phyloP scores from a whole-genome alignment of 2,797 vertebrate species.

The Anabas testudineus region DNA sequence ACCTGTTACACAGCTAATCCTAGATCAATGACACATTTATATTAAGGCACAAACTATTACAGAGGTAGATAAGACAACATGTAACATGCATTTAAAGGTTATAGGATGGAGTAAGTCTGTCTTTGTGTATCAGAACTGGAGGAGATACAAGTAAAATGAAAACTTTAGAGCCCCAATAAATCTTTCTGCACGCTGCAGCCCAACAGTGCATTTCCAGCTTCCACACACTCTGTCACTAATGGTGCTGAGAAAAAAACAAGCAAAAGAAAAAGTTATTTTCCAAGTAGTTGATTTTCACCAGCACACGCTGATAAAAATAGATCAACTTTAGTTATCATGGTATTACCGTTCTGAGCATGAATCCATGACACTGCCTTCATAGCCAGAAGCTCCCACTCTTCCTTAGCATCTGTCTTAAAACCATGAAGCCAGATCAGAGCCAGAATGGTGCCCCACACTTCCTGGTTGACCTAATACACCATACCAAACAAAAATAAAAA shows the following conservation, averaged over 20 bases:
- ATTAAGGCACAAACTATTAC: neutral
- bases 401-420: constrained; percentile 63
- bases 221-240: constrained; percentile 58
- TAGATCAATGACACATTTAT: too few relatives aligned
- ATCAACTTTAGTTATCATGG: neutral
- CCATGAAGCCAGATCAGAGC: constrained; percentile 87
- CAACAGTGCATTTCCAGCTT: constrained; percentile 66
- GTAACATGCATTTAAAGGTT: neutral
- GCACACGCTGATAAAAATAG: neutral
- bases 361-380: constrained; percentile 84
- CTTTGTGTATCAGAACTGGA: neutral
- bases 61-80: neutral
- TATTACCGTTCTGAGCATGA: constrained; percentile 76
- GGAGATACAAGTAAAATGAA: neutral
- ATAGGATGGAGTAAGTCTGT: neutral
- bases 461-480: constrained; percentile 56
- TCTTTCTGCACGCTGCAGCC: constrained; percentile 57
- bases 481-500: too few relatives aligned
- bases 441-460: constrained; percentile 86
- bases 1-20: too few relatives aligned
- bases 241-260: constrained; percentile 39
- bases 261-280: too few relatives aligned
- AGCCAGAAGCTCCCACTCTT: constrained; percentile 87
- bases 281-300: neutral
- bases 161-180: constrained; percentile 58